These are phyloP conservation scores for Trichopria drosophilae DNA, from an alignment of 2,888 invertebrate genomes.

Conservation along the genomic window DNA sequence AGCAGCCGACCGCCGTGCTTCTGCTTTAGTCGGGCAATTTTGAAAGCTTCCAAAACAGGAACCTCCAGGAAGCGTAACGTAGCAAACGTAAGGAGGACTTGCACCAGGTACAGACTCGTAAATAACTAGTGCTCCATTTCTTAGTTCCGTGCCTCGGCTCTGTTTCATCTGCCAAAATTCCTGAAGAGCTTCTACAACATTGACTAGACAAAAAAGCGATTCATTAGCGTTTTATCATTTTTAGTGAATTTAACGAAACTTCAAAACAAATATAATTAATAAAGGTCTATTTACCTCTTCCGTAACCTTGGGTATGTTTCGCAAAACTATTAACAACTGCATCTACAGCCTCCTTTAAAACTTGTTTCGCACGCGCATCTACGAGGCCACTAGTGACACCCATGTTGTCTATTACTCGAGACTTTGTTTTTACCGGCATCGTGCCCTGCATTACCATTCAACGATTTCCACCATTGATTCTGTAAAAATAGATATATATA, in stretches of 20 bases:
- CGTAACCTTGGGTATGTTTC: conserved; percentile 72
- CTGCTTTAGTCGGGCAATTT: conserved; percentile 94
- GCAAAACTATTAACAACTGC: conserved; percentile 75
- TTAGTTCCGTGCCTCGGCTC: conserved; percentile 79
- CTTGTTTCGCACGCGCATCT: conserved; percentile 64
- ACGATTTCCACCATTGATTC: conserved; percentile 44
- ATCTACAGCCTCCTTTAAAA: conserved; percentile 72
- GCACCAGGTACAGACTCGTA: conserved; percentile 93
- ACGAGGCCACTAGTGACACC: conserved; percentile 57
- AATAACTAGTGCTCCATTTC: conserved; percentile 88
- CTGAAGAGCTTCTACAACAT: conserved; percentile 93
- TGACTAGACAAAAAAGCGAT: conserved; percentile 66
- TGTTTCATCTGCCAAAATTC: conserved; percentile 99
- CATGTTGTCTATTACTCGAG: conserved; percentile 54
- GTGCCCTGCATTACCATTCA: conserved; percentile 53
- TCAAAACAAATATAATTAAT: not conserved
- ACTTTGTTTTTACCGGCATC: conserved; percentile 56
- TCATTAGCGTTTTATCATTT: not conserved
- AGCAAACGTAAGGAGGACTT: conserved; percentile 91
- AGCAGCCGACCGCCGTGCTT: conserved; percentile 89
- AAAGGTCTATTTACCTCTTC: conserved; percentile 65
- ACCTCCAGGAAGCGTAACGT: conserved; percentile 91
- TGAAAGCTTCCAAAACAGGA: conserved; percentile 95
- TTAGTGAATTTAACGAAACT: not conserved
- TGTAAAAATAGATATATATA: conserved; percentile 27